Evolutionary conservation across 2,113 vertebrate genomes (phyloP).

Genomic region (Phainopepla nitens): DNA sequence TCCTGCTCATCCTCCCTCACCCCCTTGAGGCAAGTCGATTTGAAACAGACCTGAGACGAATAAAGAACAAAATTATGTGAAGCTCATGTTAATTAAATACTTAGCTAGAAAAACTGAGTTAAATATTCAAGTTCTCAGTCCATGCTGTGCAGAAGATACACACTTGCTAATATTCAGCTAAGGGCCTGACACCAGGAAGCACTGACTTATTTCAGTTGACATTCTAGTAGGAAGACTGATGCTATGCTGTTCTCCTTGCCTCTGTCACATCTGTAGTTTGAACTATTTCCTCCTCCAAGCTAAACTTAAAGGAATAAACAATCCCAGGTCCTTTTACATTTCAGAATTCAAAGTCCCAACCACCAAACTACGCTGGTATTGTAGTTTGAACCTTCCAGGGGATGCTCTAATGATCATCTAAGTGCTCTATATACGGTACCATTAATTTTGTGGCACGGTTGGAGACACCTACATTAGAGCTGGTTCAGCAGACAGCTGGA

Average conservation of each 20-base stretch:
- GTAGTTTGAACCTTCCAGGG: background rate
- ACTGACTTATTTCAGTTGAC: background rate
- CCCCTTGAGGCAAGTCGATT: background rate
- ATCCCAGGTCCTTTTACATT: background rate
- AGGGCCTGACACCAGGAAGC: background rate
- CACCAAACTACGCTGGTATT: background rate
- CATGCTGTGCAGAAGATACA: background rate
- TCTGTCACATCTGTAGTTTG: background rate
- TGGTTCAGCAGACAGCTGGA: background rate
- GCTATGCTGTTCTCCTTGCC: background rate
- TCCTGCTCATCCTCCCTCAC: background rate
- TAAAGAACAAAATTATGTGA: background rate
- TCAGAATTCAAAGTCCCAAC: background rate
- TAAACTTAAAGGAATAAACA: background rate
- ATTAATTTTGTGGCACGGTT: background rate
- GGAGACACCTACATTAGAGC: background rate
- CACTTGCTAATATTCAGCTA: background rate
- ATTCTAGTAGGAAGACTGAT: background rate
- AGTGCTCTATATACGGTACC: background rate
- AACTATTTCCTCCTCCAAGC: background rate
- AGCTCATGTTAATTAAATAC: background rate
- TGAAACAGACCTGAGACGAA: constrained; percentile 3
- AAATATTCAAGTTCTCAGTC: background rate
- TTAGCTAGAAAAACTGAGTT: background rate
- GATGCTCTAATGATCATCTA: background rate